Base-by-base conservation (phyloP, 2,113 vertebrate genomes). In the Ochotona princeps region DNA sequence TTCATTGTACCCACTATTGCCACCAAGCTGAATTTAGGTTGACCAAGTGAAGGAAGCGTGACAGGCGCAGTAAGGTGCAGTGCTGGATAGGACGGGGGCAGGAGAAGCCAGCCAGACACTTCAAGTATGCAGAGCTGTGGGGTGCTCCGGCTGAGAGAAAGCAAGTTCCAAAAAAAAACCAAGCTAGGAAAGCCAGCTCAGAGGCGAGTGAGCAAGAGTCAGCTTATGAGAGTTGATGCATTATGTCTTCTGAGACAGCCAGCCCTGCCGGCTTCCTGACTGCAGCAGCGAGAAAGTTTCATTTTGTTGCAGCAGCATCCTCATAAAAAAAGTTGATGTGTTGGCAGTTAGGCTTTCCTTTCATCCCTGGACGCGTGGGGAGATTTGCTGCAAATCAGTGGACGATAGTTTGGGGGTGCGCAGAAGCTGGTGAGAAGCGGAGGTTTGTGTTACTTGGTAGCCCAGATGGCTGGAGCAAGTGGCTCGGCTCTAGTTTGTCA, bases 371-470 rank as follows among this genome's bases (percentile, higher is more conserved):
- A 79, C 23, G 18, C 70, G 80, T 32, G 79, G 80, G 93, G 85
- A 66, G 75, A 93, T 92, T 90, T 94, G 60, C 75, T 95, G 74
- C 93, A 91, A 90, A 90, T 89, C 90, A 95, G 73, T 90, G 95
- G 91, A 95, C 95, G 92, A 93, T 95, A 89, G 91, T 94, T 96
- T 93, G 89, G 89, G 89, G 90, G 12, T 76, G 47, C 79, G 75
- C 80, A 75, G 80, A 92, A 83, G 47, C 81, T 75, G 47, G 78
- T 7, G 65, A 92, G 83, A 85, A 83, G 94, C 93, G 89, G 92
- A 88, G 65, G 74, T 82, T 90, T n/a, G 66, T 63, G 69, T 79
- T 84, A 82, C 93, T 93, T 79, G 93, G 79, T 74, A 92, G 94
- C 90, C 93, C 96, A 95, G 96, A 90, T 92, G 66, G 87, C 72